phyloP scores from a whole-genome alignment of 2,797 vertebrate species.

The Peromyscus nudipes region DNA sequence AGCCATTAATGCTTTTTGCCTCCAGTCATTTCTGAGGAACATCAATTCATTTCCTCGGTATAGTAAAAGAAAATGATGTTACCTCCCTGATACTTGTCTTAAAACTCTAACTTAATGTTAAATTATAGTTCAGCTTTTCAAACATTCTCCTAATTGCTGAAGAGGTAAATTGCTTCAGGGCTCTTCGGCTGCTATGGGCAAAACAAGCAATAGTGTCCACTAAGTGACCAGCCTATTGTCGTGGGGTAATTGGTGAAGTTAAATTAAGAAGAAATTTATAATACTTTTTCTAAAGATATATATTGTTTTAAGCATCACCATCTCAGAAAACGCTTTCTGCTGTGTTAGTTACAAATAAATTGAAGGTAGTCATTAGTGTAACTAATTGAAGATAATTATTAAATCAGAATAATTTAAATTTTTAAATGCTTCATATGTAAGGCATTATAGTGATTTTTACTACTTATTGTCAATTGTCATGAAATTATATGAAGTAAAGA shows the following conservation, averaged over 20 bases:
- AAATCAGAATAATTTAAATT: background rate
- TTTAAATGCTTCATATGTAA: background rate
- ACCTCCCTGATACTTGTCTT: constrained; percentile 37
- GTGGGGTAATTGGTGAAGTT: background rate
- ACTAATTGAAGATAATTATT: background rate
- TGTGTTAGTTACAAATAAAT: background rate
- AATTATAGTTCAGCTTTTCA: constrained; percentile 31
- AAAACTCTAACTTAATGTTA: constrained; percentile 58
- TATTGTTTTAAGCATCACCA: background rate
- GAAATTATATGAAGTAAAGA: background rate
- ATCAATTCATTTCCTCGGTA: constrained; percentile 62
- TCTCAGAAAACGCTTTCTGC: constrained; percentile 5
- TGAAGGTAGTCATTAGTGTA: background rate
- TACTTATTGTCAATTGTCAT: background rate
- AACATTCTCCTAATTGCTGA: background rate
- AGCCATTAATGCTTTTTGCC: constrained; percentile 71
- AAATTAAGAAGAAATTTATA: background rate
- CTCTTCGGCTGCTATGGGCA: background rate
- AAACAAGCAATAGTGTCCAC: background rate
- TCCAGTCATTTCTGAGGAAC: constrained; percentile 62
- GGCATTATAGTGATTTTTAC: background rate
- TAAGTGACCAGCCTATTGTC: background rate
- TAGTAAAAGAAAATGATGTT: constrained; percentile 51
- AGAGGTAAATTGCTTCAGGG: background rate
- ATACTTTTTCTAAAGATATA: background rate